Evolutionary conservation across 1,140 invertebrate genomes (phyloP), one percentile per base, ranked within the genome.

Genomic region (Lepeophtheirus salmonis): DNA sequence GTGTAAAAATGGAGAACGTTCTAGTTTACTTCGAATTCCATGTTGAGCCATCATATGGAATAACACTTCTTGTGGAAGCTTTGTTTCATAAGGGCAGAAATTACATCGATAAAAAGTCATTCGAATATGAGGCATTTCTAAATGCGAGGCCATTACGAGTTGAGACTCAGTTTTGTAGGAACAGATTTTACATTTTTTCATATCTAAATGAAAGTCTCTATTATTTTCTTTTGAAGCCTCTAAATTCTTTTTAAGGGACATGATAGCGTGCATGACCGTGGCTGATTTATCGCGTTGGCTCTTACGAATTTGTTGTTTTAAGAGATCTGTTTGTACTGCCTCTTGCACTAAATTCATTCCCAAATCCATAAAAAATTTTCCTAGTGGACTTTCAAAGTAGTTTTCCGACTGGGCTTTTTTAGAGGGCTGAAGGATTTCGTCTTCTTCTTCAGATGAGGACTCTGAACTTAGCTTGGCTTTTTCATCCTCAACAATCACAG

Each of bases 11-110:
- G 84, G 81, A 6, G 87, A 86, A 59, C 84, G 77, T 65, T 91
- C 86, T 41, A 94, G 71, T 62, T 83, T 78, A 12, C 84, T 86
- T 59, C 81, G 76, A 12, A 85, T 81, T 64, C 82, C 83, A 70
- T 97, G 90, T 66, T 86, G 80, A 0, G 81, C 80, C 67, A 91
- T 83, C 84, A 92, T 89, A 66, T 97, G 91, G 67, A 81, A 86
- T 3, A 90, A 73, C 63, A 94, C 92, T 68, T 88, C 84, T 63
- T 67, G 84, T 10, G 85, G 82, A 68, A 82, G 84, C 58, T 83
- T 77, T 22, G 87, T 83, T 69, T 87, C 83, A 64, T 83, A 82
- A 0, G 79, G 70, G 73, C 87, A 91, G 69, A 87, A 89, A 72
- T 89, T 87, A 74, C 86, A 94, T 66, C 72, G 63, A 63, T 69